These are phyloP conservation scores for Procavia capensis DNA, from an alignment of 2,113 vertebrate genomes.

Conservation along the genomic window DNA sequence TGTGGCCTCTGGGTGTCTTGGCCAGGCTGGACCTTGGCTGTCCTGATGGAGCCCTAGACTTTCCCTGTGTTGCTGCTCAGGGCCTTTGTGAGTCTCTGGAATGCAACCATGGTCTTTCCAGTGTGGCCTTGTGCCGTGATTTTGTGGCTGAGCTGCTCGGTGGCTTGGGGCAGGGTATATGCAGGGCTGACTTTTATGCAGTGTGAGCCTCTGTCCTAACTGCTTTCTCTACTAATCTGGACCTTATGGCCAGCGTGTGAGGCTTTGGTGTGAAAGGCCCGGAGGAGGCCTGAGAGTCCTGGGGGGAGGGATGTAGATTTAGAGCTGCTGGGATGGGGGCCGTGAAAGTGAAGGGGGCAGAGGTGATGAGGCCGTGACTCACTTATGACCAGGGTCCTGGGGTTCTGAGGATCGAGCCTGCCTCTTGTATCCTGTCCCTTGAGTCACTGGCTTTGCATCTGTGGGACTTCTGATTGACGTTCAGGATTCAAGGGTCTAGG, in stretches of 20 bases:
- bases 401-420: not conserved
- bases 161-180: not conserved
- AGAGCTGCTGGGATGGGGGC: not conserved
- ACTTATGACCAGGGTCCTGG: not conserved
- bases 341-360: accelerated
- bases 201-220: not conserved
- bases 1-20: not conserved
- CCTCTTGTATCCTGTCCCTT: not conserved
- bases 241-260: not conserved
- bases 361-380: not conserved
- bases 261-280: not conserved
- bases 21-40: conserved; percentile 29
- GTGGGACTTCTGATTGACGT: not conserved
- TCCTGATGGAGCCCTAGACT: not conserved
- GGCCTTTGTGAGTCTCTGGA: conserved; percentile 63
- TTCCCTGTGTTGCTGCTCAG: not conserved
- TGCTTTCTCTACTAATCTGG: not conserved
- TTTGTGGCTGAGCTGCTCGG: conserved; percentile 9
- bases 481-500: not conserved
- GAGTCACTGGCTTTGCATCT: not conserved
- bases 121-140: not conserved
- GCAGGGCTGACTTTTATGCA: not conserved
- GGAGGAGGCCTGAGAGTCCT: not conserved
- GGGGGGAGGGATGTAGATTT: not conserved
- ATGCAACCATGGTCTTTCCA: not conserved